Evolutionary conservation across 1,140 invertebrate genomes (phyloP).

Genomic region (Lethocerus indicus): DNA sequence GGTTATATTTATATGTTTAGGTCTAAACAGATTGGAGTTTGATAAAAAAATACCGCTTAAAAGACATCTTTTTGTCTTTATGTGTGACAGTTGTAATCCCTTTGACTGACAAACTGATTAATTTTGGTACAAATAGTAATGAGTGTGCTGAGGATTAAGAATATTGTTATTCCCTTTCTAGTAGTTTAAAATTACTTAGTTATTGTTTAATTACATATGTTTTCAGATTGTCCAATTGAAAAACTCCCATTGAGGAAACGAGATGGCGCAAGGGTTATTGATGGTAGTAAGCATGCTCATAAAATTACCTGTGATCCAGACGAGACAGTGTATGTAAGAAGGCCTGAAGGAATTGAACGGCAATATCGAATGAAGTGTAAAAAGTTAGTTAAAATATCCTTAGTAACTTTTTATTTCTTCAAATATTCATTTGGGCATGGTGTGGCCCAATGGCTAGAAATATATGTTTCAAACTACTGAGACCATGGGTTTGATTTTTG

Average conservation of each 20-base stretch:
- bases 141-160: no score
- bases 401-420: no score
- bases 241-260: constrained; percentile 77
- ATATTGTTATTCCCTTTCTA: neutral
- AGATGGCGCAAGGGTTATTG: constrained; percentile 88
- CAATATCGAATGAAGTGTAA: constrained; percentile 82
- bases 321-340: constrained; percentile 69
- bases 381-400: no score
- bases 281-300: constrained; percentile 86
- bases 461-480: no score
- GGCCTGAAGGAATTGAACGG: constrained; percentile 74
- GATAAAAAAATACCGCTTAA: neutral
- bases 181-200: neutral
- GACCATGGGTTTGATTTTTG: no score
- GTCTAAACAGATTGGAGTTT: no score
- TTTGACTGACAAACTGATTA: neutral
- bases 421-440: no score
- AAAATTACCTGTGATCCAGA: constrained; percentile 83
- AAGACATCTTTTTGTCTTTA: constrained; percentile 12
- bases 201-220: constrained; percentile 11
- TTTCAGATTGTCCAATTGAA: constrained; percentile 77
- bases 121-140: no score
- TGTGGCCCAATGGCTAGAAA: no score
- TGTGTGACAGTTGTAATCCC: neutral
- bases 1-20: no score